These are phyloP conservation scores for Hartigia nigra DNA, from an alignment of 2,888 invertebrate species.

Conservation along the genomic window DNA sequence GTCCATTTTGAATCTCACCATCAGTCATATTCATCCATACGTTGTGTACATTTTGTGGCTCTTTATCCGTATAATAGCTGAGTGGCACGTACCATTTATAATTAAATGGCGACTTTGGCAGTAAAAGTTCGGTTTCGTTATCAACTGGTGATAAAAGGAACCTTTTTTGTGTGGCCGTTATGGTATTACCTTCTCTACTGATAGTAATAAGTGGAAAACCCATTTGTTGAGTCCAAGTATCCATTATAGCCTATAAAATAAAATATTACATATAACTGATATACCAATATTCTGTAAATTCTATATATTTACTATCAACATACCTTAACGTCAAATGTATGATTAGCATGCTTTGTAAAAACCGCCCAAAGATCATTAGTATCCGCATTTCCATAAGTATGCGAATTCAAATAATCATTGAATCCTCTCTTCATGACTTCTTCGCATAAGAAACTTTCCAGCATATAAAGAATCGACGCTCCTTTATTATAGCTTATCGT, in stretches of 20 bases:
- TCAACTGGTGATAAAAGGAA: conserved; percentile 68
- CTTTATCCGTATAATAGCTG: conserved; percentile 78
- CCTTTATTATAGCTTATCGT: conserved; percentile 82
- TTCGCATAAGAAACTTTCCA: conserved; percentile 75
- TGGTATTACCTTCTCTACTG: conserved; percentile 70
- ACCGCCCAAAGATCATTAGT: conserved; percentile 86
- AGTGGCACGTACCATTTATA: conserved; percentile 85
- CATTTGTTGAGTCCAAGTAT: conserved; percentile 85
- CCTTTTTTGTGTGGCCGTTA: conserved; percentile 76
- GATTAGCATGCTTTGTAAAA: conserved; percentile 74
- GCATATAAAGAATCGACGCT: conserved; percentile 78
- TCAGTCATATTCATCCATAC: conserved; percentile 87
- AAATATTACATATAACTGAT: not conserved
- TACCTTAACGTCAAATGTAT: conserved; percentile 74
- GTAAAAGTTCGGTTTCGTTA: conserved; percentile 67
- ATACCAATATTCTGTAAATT: not conserved
- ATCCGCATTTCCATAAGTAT: conserved; percentile 79
- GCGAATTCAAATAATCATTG: conserved; percentile 75
- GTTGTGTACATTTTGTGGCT: conserved; percentile 69
- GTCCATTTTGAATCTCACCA: conserved; percentile 68
- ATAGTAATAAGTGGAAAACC: conserved; percentile 85
- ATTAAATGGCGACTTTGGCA: conserved; percentile 68
- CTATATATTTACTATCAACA: conserved; percentile 16
- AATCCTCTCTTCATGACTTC: conserved; percentile 74
- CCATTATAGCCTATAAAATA: conserved; percentile 72